Evolutionary conservation across 1,140 invertebrate genomes (phyloP).

Genomic region (Lethocerus indicus): DNA sequence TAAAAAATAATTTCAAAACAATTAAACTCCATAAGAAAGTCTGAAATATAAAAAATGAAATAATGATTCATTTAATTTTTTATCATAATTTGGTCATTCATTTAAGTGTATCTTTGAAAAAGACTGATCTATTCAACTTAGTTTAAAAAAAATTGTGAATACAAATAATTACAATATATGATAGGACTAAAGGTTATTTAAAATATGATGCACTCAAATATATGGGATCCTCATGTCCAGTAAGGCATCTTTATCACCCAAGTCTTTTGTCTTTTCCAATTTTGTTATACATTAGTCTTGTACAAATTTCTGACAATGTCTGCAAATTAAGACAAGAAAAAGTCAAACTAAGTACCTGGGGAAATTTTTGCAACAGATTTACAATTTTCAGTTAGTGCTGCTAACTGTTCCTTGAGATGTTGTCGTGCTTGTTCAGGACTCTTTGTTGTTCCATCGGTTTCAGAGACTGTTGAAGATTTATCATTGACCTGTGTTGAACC

Average conservation of each 20-base stretch:
- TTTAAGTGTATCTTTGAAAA: too few relatives aligned
- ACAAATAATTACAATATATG: too few relatives aligned
- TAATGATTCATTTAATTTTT: neutral
- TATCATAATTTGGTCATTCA: neutral
- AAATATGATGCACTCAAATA: too few relatives aligned
- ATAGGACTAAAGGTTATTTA: too few relatives aligned
- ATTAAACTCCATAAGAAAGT: neutral
- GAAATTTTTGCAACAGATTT: conserved; percentile 10
- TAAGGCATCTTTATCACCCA: too few relatives aligned
- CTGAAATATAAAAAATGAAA: neutral
- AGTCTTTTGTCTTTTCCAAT: too few relatives aligned
- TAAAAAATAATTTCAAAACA: conserved; percentile 2
- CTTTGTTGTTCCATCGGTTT: neutral
- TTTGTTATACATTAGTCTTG: neutral
- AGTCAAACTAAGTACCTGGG: conserved; percentile 4
- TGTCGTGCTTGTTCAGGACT: conserved; percentile 3
- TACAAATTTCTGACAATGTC: neutral
- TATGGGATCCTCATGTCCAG: too few relatives aligned
- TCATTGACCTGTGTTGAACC: neutral
- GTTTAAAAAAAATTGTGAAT: too few relatives aligned
- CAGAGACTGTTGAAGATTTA: neutral
- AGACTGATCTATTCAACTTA: too few relatives aligned
- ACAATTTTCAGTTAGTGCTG: conserved; percentile 12
- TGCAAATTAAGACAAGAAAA: neutral
- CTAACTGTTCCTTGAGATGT: conserved; percentile 14